Conservation (phyloP, 2,888 invertebrate genomes). For the Papilio demoleus region DNA sequence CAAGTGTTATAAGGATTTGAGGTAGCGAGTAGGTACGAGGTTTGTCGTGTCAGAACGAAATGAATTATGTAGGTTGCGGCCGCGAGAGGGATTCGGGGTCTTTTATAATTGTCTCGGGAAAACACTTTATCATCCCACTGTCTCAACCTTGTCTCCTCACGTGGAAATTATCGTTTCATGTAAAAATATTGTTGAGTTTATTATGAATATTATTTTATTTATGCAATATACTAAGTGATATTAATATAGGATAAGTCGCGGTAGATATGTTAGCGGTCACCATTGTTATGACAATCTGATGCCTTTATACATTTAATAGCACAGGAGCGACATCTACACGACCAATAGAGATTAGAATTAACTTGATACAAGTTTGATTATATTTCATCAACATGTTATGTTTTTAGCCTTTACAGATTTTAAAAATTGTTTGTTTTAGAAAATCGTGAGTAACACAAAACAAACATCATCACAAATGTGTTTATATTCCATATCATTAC, state of each 20-base stretch:
- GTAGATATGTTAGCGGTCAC: too few relatives aligned
- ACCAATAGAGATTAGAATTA: too few relatives aligned
- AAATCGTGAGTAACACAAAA: too few relatives aligned
- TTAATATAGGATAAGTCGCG: too few relatives aligned
- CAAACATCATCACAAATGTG: neutral
- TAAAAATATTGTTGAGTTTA: constrained; percentile 6
- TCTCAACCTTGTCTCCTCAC: constrained; percentile 26
- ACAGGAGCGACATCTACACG: too few relatives aligned
- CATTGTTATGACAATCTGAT: too few relatives aligned
- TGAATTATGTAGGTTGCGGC: constrained; percentile 15
- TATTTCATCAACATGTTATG: too few relatives aligned
- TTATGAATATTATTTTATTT: neutral
- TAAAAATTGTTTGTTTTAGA: too few relatives aligned
- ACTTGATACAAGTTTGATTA: too few relatives aligned
- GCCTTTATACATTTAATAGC: too few relatives aligned
- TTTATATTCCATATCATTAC: neutral
- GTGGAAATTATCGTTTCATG: constrained; percentile 21
- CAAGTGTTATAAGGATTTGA: constrained; percentile 13
- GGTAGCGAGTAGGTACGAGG: constrained; percentile 3
- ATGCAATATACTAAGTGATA: too few relatives aligned
- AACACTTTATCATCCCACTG: constrained; percentile 37
- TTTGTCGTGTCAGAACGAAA: constrained; percentile 2
- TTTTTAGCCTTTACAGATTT: too few relatives aligned
- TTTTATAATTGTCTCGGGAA: constrained; percentile 31
- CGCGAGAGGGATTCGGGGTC: constrained; percentile 16